Conservation (phyloP, 2,888 invertebrate genomes). For the Microplitis manilae region DNA sequence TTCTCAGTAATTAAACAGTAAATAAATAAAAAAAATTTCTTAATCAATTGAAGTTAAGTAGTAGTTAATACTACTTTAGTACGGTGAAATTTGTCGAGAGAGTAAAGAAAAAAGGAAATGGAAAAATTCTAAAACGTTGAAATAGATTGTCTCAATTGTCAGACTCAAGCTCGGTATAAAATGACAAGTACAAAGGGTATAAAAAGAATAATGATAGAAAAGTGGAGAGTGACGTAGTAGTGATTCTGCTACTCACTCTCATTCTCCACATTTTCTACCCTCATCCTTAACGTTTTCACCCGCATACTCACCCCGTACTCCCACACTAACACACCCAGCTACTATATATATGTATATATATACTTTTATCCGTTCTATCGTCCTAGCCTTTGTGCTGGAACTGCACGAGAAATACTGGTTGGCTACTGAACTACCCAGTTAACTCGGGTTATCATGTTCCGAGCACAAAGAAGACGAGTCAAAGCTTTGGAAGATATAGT, state of each 20-base stretch:
- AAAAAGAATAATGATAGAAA: constrained; percentile 23
- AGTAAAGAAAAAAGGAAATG: constrained; percentile 16
- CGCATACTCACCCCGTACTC: background rate
- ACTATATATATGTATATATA: too few species aligned
- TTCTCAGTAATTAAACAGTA: background rate
- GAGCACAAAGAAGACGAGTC: constrained; percentile 52
- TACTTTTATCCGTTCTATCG: background rate
- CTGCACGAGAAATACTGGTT: background rate
- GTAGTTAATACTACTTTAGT: constrained; percentile 13
- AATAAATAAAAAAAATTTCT: background rate
- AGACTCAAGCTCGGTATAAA: background rate
- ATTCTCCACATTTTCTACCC: background rate
- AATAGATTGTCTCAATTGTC: constrained; percentile 23
- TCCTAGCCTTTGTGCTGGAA: background rate
- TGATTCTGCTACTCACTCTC: background rate
- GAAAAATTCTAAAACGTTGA: constrained; percentile 17
- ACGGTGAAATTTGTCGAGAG: background rate
- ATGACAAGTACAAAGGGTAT: constrained; percentile 6
- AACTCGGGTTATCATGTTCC: constrained; percentile 51
- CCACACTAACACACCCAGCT: background rate
- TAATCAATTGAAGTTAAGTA: background rate
- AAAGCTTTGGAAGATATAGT: constrained; percentile 45
- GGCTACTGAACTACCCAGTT: constrained; percentile 46
- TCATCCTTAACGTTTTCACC: background rate
- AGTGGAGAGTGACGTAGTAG: background rate